Conservation (phyloP, 2,888 invertebrate genomes). For the Chouioia cunea region DNA sequence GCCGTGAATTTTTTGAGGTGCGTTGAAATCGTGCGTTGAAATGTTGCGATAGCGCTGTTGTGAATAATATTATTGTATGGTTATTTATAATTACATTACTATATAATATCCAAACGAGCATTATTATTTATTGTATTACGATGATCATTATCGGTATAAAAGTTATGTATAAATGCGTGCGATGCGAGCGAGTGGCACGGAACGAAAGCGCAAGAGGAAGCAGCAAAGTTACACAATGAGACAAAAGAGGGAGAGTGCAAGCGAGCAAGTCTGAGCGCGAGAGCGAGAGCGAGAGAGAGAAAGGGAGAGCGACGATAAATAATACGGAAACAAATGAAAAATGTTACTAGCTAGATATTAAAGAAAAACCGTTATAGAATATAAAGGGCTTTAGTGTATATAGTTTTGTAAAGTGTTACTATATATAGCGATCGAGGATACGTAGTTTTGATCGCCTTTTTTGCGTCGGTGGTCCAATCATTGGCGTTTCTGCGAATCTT, state of each 20-base stretch:
- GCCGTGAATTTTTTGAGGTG: constrained; percentile 55
- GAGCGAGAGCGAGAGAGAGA: constrained; percentile 41
- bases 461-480: constrained; percentile 52
- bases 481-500: constrained; percentile 39
- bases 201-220: constrained; percentile 1
- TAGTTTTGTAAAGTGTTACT: constrained; percentile 68
- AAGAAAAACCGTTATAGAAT: constrained; percentile 55
- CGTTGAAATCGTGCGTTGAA: constrained; percentile 56
- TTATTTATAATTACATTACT: constrained; percentile 39
- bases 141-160: constrained; percentile 11
- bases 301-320: constrained; percentile 42
- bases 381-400: constrained; percentile 67
- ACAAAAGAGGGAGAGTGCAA: constrained; percentile 1
- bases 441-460: constrained; percentile 51
- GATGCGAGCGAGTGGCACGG: constrained; percentile 7
- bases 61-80: no score
- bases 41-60: constrained; percentile 53
- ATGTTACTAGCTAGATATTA: constrained; percentile 57
- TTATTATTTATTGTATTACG: constrained; percentile 24
- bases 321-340: constrained; percentile 44
- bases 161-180: constrained; percentile 18
- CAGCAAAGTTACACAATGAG: constrained; percentile 3
- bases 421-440: constrained; percentile 55
- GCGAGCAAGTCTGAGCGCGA: constrained; percentile 8
- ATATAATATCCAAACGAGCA: constrained; percentile 16